Conservation (phyloP, 2,888 invertebrate species). For the Spodoptera littoralis region DNA sequence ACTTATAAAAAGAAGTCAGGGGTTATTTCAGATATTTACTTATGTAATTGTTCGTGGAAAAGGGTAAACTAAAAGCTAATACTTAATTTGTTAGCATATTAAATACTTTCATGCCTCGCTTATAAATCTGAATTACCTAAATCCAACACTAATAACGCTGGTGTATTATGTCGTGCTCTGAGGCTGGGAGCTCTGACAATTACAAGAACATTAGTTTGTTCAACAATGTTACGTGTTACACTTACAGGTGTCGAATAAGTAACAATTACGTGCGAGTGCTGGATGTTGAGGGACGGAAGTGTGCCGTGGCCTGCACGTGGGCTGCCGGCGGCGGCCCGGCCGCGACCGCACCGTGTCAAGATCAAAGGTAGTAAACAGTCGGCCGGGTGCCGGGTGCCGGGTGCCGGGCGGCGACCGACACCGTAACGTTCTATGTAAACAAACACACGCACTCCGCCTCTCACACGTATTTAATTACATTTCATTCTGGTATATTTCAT, state of each 20-base stretch:
- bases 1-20: too few species aligned
- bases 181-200: slow-evolving; percentile 11
- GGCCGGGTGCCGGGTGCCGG: neutral
- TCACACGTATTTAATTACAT: too few species aligned
- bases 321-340: neutral
- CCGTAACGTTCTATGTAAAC: neutral
- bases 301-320: slow-evolving; percentile 7
- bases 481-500: too few species aligned
- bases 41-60: too few species aligned
- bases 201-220: slow-evolving; percentile 10
- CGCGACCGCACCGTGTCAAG: slow-evolving; percentile 30
- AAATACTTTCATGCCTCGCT: neutral
- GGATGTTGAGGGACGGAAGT: slow-evolving; percentile 20
- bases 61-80: too few species aligned
- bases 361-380: slow-evolving; percentile 16
- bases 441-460: neutral
- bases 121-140: slow-evolving; percentile 23
- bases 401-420: too few species aligned
- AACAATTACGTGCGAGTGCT: slow-evolving; percentile 21
- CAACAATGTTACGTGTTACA: slow-evolving; percentile 5
- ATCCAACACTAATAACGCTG: slow-evolving; percentile 1
- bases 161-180: too few species aligned
- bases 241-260: slow-evolving; percentile 10
- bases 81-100: too few species aligned
- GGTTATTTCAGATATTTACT: too few species aligned